Evolutionary conservation across 2,888 invertebrate species (phyloP), one percentile per base, ranked within the genome.

Genomic region (Hypomecis atomaria): DNA sequence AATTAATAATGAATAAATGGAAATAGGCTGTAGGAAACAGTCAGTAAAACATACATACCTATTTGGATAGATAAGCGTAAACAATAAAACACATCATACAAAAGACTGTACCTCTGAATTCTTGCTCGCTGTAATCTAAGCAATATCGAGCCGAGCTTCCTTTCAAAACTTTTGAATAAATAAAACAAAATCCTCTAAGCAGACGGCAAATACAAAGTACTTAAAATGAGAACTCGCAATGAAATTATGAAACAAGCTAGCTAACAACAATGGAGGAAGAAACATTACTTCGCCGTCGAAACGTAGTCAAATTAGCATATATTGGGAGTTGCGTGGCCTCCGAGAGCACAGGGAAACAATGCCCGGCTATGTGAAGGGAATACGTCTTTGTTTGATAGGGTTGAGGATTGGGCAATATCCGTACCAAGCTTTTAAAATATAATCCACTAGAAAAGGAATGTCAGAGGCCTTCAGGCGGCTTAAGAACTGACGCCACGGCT

Each of bases 221-320:
- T 37, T 11, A 8, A 11, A 11, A 37, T 1, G 49, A 7, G 37
- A 49, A 49, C 37, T 47, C 33, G 0, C 7, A 52, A 42, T 38
- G 37, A 38, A 52, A 52, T 52, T 40, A 40, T 52, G 23, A 40
- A 52, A 52, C 40, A 52, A n/a, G 52, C 40, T 23, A 40, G 40
- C 23, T 33, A 52, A 42, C 52, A 42, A 52, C 52, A 40, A 52
- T 52, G 40, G 23, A 42, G 40, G 52, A 42, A n/a, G 40, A 23
- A 52, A 52, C 52, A 52, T 52, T 13, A 37, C 33, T 42, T 33
- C 52, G 40, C 6, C 40, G 40, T 50, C n/a, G 23, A n/a, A 37
- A 53, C 40, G 33, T 40, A 40, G 52, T 23, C 40, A 13, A 54
- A 54, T 54, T 54, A 54, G 54, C 54, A 54, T 54, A 43, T 43